Base-by-base conservation (phyloP, 2,113 vertebrate species). In the Chionodraco myersi region DNA sequence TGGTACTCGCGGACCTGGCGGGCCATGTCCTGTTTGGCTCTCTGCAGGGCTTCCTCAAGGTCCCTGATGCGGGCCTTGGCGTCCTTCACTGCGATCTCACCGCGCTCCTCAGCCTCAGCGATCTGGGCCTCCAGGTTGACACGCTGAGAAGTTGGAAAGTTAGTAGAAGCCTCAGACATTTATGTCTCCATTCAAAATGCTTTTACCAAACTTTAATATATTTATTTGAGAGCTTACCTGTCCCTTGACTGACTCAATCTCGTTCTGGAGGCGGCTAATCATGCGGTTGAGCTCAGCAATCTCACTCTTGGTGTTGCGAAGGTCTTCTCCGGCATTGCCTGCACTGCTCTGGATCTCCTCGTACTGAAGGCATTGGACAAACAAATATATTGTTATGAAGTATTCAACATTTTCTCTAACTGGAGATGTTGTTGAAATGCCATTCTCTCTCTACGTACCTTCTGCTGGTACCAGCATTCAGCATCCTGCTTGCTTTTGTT, bases 1-100 rank as follows among this genome's bases (percentile, higher is more conserved):
- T 99, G 97, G 92, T 98, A 96, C 21, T 99, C 97, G 0, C 95
- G 93, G 56, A 97, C 85, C 88, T 97, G 96, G 57, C 94, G 90
- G 7, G 96, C 94, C 96, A 99, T 95, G 21, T 21, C 21, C 21
- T 21, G 21, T 21, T 21, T 21, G 21, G 21, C 21, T 21, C 21
- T 21, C 21, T 21, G 21, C 21, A 21, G 21, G 21, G 21, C 21
- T 21, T 21, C 21, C 21, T 21, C 21, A 21, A 98, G 90, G 0
- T 98, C 96, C 0, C 63, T 91, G 83, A 98, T 91, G 84, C 96
- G 97, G 16, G 49, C 67, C 79, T 87, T 95, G 85, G 97, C 97
- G 0, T 98, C 98, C 79, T 95, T 97, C 44, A 99, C 94, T 23
- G 97, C 96, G 61, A 96, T 2, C 72, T 98, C 96, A 0, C 97